phyloP scores from a whole-genome alignment of 2,888 invertebrate genomes.

The Ditula angustiorana region DNA sequence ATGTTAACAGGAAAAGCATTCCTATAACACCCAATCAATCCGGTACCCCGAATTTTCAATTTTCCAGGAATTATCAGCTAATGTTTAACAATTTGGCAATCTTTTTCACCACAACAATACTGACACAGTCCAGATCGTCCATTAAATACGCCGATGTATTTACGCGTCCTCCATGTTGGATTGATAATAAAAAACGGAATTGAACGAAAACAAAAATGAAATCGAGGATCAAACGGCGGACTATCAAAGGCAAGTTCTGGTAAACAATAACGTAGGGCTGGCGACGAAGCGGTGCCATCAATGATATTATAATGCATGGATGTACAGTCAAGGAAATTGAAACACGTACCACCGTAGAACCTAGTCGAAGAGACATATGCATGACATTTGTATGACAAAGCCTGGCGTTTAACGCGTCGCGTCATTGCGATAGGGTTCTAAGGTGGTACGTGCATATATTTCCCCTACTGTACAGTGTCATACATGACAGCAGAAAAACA shows the following conservation, averaged over 20 bases:
- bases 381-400: no score
- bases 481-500: no score
- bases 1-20: no score
- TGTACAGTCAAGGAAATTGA: no score
- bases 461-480: no score
- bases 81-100: slow-evolving; percentile 32
- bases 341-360: no score
- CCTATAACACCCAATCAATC: background rate
- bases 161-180: slow-evolving; percentile 40
- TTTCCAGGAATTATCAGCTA: slow-evolving; percentile 3
- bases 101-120: slow-evolving; percentile 30
- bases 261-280: slow-evolving; percentile 49
- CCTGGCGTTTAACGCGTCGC: no score
- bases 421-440: no score
- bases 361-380: no score
- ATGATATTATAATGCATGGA: no score
- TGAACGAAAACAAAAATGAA: slow-evolving; percentile 46
- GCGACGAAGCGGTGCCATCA: background rate
- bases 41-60: background rate
- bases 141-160: slow-evolving; percentile 37
- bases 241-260: slow-evolving; percentile 53
- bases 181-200: slow-evolving; percentile 47
- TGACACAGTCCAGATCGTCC: slow-evolving; percentile 35
- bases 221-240: slow-evolving; percentile 54
- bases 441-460: no score